Conservation (phyloP, 2,888 invertebrate genomes). For the Adelphocoris suturalis region DNA sequence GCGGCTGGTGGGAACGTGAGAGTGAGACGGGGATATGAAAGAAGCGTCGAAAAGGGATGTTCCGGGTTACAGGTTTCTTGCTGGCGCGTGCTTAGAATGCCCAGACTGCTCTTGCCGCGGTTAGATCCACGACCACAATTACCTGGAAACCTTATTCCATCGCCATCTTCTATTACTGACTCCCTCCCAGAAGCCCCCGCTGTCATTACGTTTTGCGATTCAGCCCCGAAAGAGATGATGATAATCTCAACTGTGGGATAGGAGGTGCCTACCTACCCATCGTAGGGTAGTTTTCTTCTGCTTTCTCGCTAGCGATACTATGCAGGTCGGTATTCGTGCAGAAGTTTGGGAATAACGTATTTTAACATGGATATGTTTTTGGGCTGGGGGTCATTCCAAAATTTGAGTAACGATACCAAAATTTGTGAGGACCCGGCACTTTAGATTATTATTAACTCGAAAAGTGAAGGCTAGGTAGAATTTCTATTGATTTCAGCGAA, state of each 20-base stretch:
- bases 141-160: constrained; percentile 24
- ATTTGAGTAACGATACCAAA: too few species aligned
- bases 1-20: neutral
- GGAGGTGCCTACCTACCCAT: too few species aligned
- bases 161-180: constrained; percentile 28
- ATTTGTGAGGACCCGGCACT: too few species aligned
- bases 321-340: too few species aligned
- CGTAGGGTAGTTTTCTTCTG: too few species aligned
- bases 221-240: neutral
- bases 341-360: too few species aligned
- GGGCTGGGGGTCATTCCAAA: too few species aligned
- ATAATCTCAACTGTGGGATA: neutral
- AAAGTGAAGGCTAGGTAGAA: too few species aligned
- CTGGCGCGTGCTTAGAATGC: constrained; percentile 27
- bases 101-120: neutral
- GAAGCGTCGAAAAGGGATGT: constrained; percentile 27
- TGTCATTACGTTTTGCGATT: constrained; percentile 9
- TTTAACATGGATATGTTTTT: too few species aligned
- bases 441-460: too few species aligned
- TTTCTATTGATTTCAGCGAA: too few species aligned
- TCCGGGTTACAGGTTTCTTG: constrained; percentile 8
- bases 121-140: constrained; percentile 14
- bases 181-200: neutral
- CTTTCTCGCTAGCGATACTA: too few species aligned
- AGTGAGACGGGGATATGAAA: neutral